These are phyloP conservation scores for Cephalopholis sonnerati DNA, from an alignment of 2,113 vertebrate genomes.

Conservation along the genomic window DNA sequence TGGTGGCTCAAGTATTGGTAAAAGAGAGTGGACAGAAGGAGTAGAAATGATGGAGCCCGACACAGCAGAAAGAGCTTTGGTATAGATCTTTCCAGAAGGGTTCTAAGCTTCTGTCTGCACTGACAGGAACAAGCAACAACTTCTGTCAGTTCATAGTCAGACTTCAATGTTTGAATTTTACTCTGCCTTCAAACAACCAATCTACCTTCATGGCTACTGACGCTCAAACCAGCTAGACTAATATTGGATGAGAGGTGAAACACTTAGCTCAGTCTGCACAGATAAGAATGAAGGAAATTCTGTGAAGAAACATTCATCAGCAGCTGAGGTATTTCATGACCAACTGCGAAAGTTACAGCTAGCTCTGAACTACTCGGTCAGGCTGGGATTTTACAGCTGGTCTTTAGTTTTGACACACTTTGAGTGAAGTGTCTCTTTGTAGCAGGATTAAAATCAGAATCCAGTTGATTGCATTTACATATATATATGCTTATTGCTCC, in stretches of 20 bases:
- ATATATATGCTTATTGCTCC: not conserved
- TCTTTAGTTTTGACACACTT: conserved; percentile 49
- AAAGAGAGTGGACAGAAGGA: conserved; percentile 7
- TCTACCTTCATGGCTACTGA: not conserved
- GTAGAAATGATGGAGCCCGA: conserved; percentile 25
- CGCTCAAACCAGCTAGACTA: not conserved
- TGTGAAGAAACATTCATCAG: conserved; percentile 53
- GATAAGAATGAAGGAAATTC: conserved; percentile 44
- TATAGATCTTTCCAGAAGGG: conserved; percentile 12
- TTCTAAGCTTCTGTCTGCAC: conserved; percentile 20
- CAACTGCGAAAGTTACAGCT: conserved; percentile 72
- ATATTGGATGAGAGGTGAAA: conserved; percentile 28
- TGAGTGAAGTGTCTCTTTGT: conserved; percentile 42
- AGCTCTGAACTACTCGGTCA: conserved; percentile 49
- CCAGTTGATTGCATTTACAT: not conserved
- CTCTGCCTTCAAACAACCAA: conserved; percentile 17
- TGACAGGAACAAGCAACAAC: conserved; percentile 1
- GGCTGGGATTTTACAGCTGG: conserved; percentile 57
- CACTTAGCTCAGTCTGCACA: conserved; percentile 14
- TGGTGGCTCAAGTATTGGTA: conserved; percentile 11
- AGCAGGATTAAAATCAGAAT: not conserved
- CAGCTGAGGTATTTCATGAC: conserved; percentile 74
- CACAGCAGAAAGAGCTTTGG: conserved; percentile 4
- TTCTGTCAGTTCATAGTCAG: not conserved
- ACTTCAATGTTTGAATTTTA: conserved; percentile 11